Percentiles rank a stretch among this genome's conserved stretches.
phyloP scores from a whole-genome alignment of 2,888 invertebrate genomes.

The Cosmia trapezina region DNA sequence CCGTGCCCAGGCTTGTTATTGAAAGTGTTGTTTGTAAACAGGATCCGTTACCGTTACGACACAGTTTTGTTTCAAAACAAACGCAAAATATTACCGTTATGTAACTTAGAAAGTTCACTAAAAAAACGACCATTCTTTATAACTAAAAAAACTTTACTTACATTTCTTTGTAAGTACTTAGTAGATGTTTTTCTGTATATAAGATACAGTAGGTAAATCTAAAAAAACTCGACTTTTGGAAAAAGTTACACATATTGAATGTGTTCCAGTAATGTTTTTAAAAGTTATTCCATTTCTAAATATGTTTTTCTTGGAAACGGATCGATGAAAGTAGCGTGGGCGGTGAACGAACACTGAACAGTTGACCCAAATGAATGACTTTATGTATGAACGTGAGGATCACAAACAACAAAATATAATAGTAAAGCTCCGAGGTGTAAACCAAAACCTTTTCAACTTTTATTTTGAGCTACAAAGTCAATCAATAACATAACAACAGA shows the following conservation, averaged over 20 bases:
- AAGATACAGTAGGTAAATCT: conserved; percentile 2
- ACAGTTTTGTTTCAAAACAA: conserved; percentile 76
- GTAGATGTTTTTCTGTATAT: conserved; percentile 1
- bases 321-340: conserved; percentile 44
- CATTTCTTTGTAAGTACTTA: conserved; percentile 11
- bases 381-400: conserved; percentile 25
- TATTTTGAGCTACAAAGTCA: background rate
- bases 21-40: conserved; percentile 66
- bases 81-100: conserved; percentile 75
- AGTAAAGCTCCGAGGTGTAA: background rate
- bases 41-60: conserved; percentile 72
- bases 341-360: conserved; percentile 12
- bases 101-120: conserved; percentile 78
- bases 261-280: conserved; percentile 17
- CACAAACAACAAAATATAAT: conserved; percentile 31
- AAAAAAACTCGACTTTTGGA: conserved; percentile 16
- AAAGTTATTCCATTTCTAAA: conserved; percentile 22
- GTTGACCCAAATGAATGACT: conserved; percentile 47
- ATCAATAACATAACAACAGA: background rate
- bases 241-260: conserved; percentile 4
- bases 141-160: conserved; percentile 32
- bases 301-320: conserved; percentile 47
- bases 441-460: background rate
- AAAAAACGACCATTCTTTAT: conserved; percentile 51
- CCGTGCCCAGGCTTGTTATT: conserved; percentile 49